phyloP scores from a whole-genome alignment of 1,140 invertebrate species.

The Chionoecetes opilio region DNA sequence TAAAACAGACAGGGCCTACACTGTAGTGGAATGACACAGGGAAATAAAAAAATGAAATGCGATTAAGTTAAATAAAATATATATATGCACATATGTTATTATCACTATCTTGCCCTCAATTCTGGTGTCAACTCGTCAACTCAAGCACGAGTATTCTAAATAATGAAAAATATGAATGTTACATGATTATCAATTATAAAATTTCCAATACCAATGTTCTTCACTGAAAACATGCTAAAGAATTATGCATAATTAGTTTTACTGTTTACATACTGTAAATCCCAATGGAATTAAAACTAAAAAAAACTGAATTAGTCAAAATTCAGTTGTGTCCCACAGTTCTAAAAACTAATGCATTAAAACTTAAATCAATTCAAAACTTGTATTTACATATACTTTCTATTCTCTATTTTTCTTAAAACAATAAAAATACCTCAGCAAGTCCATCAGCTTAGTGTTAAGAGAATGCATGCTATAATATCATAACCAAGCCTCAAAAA shows the following conservation, averaged over 20 bases:
- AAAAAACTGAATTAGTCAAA: background rate
- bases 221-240: too few species aligned
- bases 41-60: background rate
- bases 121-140: background rate
- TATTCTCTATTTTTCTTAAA: background rate
- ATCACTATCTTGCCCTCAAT: background rate
- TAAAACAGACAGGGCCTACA: conserved; percentile 23
- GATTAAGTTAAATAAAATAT: background rate
- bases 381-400: background rate
- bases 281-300: background rate
- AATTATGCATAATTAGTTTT: too few species aligned
- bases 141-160: background rate
- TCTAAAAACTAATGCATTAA: background rate
- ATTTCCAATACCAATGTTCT: background rate
- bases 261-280: background rate
- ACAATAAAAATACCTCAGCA: background rate
- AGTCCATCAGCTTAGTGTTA: background rate
- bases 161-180: background rate
- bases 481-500: background rate
- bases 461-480: background rate
- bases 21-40: background rate
- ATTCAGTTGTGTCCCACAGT: background rate
- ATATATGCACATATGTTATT: background rate
- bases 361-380: background rate
- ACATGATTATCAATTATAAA: background rate